phyloP scores from a whole-genome alignment of 2,888 invertebrate genomes.

The Hypolimnas misippus region DNA sequence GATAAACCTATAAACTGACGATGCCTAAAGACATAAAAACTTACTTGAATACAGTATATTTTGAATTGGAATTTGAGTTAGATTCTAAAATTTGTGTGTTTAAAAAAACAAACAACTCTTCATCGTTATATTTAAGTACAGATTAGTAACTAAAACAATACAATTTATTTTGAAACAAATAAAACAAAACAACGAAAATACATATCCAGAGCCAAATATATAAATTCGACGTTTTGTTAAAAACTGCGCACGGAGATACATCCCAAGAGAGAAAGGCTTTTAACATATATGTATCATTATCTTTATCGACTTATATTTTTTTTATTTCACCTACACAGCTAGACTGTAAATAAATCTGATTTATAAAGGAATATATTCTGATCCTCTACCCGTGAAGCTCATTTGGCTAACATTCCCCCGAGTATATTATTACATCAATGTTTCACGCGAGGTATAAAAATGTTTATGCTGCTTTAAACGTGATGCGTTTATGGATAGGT shows the following conservation, averaged over 20 bases:
- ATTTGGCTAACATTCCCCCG: constrained; percentile 5
- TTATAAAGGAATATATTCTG: constrained; percentile 4
- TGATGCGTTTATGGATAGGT: not conserved
- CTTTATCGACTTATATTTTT: constrained; percentile 41
- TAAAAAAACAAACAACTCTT: too few relatives aligned
- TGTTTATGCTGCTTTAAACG: not conserved
- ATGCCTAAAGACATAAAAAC: too few relatives aligned
- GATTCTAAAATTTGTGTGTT: too few relatives aligned
- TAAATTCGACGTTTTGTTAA: constrained; percentile 24
- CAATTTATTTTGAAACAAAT: not conserved
- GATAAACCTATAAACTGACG: too few relatives aligned
- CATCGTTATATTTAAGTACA: too few relatives aligned
- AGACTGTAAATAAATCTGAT: constrained; percentile 17
- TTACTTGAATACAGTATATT: too few relatives aligned
- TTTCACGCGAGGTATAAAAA: not conserved
- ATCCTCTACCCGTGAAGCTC: not conserved
- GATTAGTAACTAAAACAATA: not conserved
- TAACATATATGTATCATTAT: constrained; percentile 34
- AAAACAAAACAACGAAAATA: not conserved
- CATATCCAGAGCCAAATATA: not conserved
- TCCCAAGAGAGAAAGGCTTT: constrained; percentile 40
- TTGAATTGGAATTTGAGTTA: too few relatives aligned
- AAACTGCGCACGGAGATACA: constrained; percentile 33
- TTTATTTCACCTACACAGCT: constrained; percentile 26
- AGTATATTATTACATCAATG: constrained; percentile 11